Evolutionary conservation across 2,888 invertebrate species (phyloP).

Genomic region (Allygus modestus): DNA sequence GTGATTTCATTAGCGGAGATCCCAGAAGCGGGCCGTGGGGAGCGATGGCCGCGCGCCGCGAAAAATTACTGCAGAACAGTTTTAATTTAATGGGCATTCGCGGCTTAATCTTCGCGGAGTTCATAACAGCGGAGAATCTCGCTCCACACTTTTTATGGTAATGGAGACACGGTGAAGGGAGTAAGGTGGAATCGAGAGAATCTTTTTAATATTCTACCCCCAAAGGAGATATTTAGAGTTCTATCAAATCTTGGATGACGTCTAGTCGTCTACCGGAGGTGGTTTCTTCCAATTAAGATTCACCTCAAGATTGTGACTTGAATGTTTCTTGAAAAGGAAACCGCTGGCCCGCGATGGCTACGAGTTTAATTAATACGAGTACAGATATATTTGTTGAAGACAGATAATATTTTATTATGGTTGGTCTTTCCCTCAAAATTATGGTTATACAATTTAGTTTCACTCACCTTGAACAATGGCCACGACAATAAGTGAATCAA

Average conservation of each 20-base stretch:
- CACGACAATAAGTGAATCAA: too few species aligned
- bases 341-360: too few species aligned
- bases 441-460: too few species aligned
- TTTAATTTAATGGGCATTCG: slow-evolving; percentile 64
- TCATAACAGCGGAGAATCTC: slow-evolving; percentile 55
- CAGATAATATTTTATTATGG: too few species aligned
- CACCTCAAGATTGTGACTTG: not conserved
- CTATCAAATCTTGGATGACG: slow-evolving; percentile 3
- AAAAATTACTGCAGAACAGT: slow-evolving; percentile 55
- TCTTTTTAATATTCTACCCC: slow-evolving; percentile 16
- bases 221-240: not conserved
- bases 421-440: too few species aligned
- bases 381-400: too few species aligned
- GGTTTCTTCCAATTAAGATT: slow-evolving; percentile 29
- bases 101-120: slow-evolving; percentile 63
- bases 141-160: slow-evolving; percentile 55
- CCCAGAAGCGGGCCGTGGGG: slow-evolving; percentile 50
- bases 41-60: slow-evolving; percentile 52
- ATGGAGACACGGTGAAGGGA: slow-evolving; percentile 34
- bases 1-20: slow-evolving; percentile 60
- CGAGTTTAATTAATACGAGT: too few species aligned
- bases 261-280: not conserved
- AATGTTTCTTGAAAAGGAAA: not conserved
- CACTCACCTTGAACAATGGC: too few species aligned
- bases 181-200: not conserved